Evolutionary conservation across 2,113 vertebrate genomes (phyloP).

Genomic region (Ellobius talpinus): DNA sequence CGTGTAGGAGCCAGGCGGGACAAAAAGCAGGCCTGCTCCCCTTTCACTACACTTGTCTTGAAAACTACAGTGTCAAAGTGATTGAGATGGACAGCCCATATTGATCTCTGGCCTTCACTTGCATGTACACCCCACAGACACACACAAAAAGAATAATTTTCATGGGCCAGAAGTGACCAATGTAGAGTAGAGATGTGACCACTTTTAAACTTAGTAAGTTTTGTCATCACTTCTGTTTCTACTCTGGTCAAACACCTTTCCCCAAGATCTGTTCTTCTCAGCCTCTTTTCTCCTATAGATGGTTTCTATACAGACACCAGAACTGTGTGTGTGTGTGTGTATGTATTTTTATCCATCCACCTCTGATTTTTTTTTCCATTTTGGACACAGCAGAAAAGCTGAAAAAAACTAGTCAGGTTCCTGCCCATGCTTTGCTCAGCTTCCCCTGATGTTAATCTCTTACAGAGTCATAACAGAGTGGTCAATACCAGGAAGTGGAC

Average conservation of each 20-base stretch:
- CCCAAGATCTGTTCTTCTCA: not conserved
- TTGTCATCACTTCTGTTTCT: not conserved
- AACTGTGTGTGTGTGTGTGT: not conserved
- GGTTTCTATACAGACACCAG: not conserved
- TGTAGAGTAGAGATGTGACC: not conserved
- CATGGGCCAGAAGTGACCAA: conserved; percentile 31
- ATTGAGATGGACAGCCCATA: not conserved
- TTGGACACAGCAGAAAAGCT: conserved; percentile 21
- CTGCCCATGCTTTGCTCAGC: not conserved
- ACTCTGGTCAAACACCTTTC: not conserved
- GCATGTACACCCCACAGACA: not conserved
- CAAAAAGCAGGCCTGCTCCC: no score
- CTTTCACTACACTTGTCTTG: no score
- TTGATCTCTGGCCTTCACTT: not conserved
- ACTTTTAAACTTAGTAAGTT: conserved; percentile 5
- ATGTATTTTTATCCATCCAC: not conserved
- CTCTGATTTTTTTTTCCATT: not conserved
- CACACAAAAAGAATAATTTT: not conserved
- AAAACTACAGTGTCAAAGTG: not conserved
- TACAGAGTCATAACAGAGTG: not conserved
- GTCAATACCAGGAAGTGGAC: conserved; percentile 19
- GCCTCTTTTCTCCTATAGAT: not conserved
- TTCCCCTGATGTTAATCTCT: not conserved
- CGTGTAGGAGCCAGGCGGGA: no score
- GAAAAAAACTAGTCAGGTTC: not conserved